phyloP scores from a whole-genome alignment of 2,888 invertebrate species.

The Plebejus argus region DNA sequence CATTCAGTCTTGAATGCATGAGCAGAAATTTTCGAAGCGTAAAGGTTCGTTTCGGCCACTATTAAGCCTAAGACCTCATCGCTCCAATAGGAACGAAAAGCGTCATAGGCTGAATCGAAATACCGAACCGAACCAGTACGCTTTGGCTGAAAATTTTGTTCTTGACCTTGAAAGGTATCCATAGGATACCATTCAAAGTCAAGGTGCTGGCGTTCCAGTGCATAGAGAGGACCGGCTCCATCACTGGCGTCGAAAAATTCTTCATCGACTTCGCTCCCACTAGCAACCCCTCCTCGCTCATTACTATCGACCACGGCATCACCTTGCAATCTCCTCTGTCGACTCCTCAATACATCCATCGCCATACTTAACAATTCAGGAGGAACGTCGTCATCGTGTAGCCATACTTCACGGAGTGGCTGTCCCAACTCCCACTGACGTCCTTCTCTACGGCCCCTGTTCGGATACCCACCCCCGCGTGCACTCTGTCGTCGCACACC shows the following conservation, averaged over 20 bases:
- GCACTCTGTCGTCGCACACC: slow-evolving; percentile 5
- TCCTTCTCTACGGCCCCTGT: slow-evolving; percentile 2
- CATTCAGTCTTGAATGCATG: slow-evolving; percentile 29
- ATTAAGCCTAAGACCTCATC: no score
- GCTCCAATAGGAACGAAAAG: no score
- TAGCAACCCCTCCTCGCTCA: not conserved
- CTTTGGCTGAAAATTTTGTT: not conserved
- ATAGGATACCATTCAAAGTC: slow-evolving; percentile 17
- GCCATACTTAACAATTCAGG: slow-evolving; percentile 20
- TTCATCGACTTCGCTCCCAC: not conserved
- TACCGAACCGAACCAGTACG: slow-evolving; percentile 3
- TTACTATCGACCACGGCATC: not conserved
- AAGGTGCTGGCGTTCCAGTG: slow-evolving; percentile 1
- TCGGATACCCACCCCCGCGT: not conserved
- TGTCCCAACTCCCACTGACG: not conserved
- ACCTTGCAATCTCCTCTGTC: not conserved
- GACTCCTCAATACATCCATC: slow-evolving; percentile 21
- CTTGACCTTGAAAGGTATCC: not conserved
- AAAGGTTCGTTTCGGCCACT: slow-evolving; percentile 9
- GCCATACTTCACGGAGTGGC: slow-evolving; percentile 16
- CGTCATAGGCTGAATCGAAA: not conserved
- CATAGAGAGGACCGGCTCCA: not conserved
- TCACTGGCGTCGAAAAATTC: no score
- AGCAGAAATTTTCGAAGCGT: slow-evolving; percentile 33
- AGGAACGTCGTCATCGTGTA: not conserved